These are phyloP conservation scores for Fundulus diaphanus DNA, from an alignment of 2,797 vertebrate genomes.

Conservation along the genomic window DNA sequence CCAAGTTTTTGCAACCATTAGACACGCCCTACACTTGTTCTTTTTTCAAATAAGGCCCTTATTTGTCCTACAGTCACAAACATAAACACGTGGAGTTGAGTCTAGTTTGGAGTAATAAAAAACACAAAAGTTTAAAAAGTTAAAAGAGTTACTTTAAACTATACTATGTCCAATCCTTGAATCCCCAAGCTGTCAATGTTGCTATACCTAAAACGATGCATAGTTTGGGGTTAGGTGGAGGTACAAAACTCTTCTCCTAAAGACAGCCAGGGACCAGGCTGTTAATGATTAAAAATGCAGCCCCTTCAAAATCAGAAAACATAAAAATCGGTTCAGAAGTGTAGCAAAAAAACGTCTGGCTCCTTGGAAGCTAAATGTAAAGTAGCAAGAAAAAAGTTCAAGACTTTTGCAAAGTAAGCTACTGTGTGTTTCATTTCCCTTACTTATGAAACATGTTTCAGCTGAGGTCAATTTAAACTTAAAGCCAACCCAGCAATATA, in stretches of 20 bases:
- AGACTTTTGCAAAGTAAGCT: not conserved
- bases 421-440: not conserved
- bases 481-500: not conserved
- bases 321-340: not conserved
- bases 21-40: not conserved
- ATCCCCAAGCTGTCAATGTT: not conserved
- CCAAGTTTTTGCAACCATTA: not conserved
- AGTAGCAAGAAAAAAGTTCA: not conserved
- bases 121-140: not conserved
- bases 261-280: not conserved
- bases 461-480: not conserved
- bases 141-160: not conserved
- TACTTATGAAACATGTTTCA: not conserved
- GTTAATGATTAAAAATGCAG: not conserved
- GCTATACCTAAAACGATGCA: not conserved
- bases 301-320: not conserved
- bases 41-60: not conserved
- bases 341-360: not conserved
- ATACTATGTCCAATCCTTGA: not conserved
- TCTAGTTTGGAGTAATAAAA: not conserved
- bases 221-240: not conserved
- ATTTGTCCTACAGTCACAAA: not conserved
- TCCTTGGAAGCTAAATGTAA: not conserved
- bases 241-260: not conserved
- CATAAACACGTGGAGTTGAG: not conserved